Evolutionary conservation across 92 coral and sea anemone genomes (phyloP), one percentile per base, ranked within the genome.

Genomic region (Ricordea florida): DNA sequence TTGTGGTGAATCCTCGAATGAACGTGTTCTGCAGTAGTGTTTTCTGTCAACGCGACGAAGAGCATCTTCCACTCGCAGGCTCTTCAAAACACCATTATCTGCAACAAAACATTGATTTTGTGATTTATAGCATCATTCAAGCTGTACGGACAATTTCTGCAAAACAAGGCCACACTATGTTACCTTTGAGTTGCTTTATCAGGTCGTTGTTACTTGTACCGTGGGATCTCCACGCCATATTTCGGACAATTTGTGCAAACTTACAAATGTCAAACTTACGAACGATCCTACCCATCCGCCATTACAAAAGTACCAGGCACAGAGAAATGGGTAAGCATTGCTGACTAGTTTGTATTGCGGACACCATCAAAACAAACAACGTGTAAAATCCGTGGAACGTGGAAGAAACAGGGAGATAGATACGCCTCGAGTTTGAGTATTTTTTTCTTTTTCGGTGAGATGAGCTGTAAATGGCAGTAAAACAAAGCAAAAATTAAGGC

Each of bases 161-260:
- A n/a, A 53, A 40, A 57, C 11, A 41, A 65, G 47, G 28, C 31
- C 26, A 43, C 30, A 50, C 8, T 30, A 52, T 10, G n/a, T 15
- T 84, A 91, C 97, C 55, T 79, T 78, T 91, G 0, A 91, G 76
- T 51, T 91, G 97, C 16, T 83, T 86, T 17, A 83, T 62, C 24
- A 91, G 84, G 34, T 91, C 97, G 9, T 59, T 67, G 62, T 91
- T 89, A 78, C 83, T 83, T 31, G 73, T 69, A 18, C 97, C 97
- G 42, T 84, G 97, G 2, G 97, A 84, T 91, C 89, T 87, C 93
- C 93, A 91, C 46, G 97, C 97, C 97, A 91, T 91, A 44, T 61
- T 84, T 73, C 85, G 83, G 6, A 74, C 36, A 44, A 85, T 29
- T 4, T 11, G 24, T 30, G 33, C 25, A 18, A 65, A 30, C 29